phyloP scores from a whole-genome alignment of 1,140 invertebrate genomes.

The Ptiloglossa arizonensis region DNA sequence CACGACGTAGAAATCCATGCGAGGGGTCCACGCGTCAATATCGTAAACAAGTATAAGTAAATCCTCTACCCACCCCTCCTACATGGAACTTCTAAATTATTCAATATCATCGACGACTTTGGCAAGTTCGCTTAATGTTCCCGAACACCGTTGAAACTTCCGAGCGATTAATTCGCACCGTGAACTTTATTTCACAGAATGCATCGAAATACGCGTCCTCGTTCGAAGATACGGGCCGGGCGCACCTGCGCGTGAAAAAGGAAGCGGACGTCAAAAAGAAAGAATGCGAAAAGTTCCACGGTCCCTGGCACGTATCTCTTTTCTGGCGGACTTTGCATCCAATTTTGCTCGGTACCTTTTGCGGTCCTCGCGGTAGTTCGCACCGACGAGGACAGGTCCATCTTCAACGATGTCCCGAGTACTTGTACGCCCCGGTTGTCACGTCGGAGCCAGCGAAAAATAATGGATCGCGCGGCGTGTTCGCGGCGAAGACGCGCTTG shows the following conservation, averaged over 20 bases:
- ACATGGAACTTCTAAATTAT: slow-evolving; percentile 5
- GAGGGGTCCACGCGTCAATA: too few species aligned
- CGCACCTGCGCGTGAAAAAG: slow-evolving; percentile 4
- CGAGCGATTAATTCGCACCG: neutral
- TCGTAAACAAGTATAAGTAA: too few species aligned
- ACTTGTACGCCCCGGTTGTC: neutral
- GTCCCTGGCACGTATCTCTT: slow-evolving; percentile 22
- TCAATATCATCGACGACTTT: slow-evolving; percentile 11
- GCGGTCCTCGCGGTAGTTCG: slow-evolving; percentile 1
- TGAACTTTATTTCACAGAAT: slow-evolving; percentile 3
- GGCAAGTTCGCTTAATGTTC: neutral
- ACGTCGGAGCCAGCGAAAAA: neutral
- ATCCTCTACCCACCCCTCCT: too few species aligned
- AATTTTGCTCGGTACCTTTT: slow-evolving; percentile 46
- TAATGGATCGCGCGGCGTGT: too few species aligned
- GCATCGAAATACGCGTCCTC: slow-evolving; percentile 6
- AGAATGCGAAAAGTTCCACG: slow-evolving; percentile 37
- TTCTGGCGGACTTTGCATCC: slow-evolving; percentile 41
- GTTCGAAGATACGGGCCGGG: slow-evolving; percentile 13
- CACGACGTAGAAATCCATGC: too few species aligned
- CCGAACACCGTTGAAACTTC: neutral
- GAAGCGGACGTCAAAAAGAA: slow-evolving; percentile 25
- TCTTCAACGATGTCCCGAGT: slow-evolving; percentile 5
- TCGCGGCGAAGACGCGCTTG: too few species aligned
- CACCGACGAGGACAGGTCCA: slow-evolving; percentile 7